phyloP scores from a whole-genome alignment of 2,888 invertebrate genomes.

The Chydorus sphaericus region DNA sequence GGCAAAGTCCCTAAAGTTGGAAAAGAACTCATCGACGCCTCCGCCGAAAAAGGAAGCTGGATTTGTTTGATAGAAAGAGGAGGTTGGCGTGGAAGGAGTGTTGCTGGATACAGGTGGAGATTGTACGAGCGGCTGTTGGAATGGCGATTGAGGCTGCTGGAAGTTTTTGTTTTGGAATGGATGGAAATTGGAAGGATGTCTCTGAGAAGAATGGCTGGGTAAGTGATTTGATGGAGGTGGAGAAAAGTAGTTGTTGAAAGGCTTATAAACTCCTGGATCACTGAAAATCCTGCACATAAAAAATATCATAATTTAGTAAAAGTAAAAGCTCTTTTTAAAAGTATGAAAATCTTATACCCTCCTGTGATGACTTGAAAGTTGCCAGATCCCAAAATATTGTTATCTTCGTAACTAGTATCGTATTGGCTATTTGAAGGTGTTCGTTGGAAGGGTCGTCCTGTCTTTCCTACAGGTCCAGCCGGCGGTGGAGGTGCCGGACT shows the following conservation, averaged over 20 bases:
- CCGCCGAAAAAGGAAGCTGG: constrained; percentile 6
- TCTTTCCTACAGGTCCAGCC: too few species aligned
- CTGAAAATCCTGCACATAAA: constrained; percentile 7
- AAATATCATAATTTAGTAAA: too few species aligned
- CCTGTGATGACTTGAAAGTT: constrained; percentile 76
- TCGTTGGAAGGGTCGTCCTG: not conserved
- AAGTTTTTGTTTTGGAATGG: too few species aligned
- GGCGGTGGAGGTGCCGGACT: too few species aligned
- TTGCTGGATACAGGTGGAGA: not conserved
- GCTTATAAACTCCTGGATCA: not conserved
- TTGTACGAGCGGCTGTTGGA: not conserved
- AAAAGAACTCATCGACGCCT: constrained; percentile 57
- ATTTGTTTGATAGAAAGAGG: too few species aligned
- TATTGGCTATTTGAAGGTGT: not conserved
- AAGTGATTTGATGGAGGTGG: constrained; percentile 40
- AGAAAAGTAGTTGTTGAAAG: not conserved
- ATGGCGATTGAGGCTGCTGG: too few species aligned
- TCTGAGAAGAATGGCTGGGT: constrained; percentile 50
- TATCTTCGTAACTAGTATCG: constrained; percentile 32
- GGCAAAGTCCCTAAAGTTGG: constrained; percentile 78
- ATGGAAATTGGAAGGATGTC: too few species aligned
- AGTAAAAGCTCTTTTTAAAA: constrained; percentile 29
- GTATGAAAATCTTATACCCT: constrained; percentile 60
- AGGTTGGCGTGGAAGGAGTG: not conserved
- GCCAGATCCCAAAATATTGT: constrained; percentile 59